Base-by-base conservation (phyloP, 2,888 invertebrate species). In the Lithophane semibrunnea region DNA sequence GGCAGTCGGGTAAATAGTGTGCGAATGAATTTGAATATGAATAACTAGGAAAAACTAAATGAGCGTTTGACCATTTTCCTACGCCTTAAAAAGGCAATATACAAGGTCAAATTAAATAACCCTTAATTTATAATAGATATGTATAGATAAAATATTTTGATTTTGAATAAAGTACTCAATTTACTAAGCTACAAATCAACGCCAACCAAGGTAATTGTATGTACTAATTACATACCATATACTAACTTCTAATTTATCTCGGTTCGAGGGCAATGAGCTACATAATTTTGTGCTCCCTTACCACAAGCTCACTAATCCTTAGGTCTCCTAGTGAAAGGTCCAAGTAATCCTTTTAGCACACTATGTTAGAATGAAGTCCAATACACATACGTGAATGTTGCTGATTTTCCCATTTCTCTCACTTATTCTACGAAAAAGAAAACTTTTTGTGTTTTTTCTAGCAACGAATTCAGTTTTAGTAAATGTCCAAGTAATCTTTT, bases 261-360 rank as follows among this genome's bases (percentile, higher is more conserved):
- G 2, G 47, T 56, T 77, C 29, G 61, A 47, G 54, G 56, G 21
- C 69, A 68, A 65, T 69, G 29, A 66, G 73, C 73, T 73, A 78
- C 18, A 67, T 70, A 63, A 66, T 66, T 44, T 18, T 37, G 49
- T 58, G 16, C 18, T 52, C 44, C 52, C 18, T 37, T 21, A 7
- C 56, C 37, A 71, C 52, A 37, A 61, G 4, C 52, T 70, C 44
- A 63, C 49, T 70, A 78, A 64, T 71, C 67, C 60, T 16, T 67
- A 83, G 75, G 13, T 73, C 37, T 64, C 52, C n/a, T 49, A 64
- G 12, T 54, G 47, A 75, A 72, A 79, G 68, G 61, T 72, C 69
- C 72, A 58, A 66, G 72, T 63, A 83, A 83, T 83, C 83, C 82
- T 83, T 82, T 82, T 72, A 83, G 61, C 58, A 64, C 63, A 24